These are phyloP conservation scores for Ectropis grisescens DNA, from an alignment of 1,140 invertebrate genomes.

Conservation along the genomic window DNA sequence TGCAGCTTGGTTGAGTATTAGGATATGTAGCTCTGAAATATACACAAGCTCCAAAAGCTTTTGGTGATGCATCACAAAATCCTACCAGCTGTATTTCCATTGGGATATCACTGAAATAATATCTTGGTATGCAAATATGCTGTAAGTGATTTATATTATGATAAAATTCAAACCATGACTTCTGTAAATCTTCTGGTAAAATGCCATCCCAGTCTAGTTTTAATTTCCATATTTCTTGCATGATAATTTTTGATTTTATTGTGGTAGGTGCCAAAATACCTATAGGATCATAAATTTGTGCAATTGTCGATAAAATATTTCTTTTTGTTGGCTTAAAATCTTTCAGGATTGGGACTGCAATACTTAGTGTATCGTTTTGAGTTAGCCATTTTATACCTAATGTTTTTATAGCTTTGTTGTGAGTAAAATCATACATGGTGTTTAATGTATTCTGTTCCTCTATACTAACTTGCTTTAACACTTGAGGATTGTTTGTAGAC, in stretches of 20 bases:
- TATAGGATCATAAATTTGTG: slow-evolving; percentile 32
- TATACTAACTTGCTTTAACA: not conserved
- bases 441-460: not conserved
- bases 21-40: slow-evolving; percentile 7
- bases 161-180: slow-evolving; percentile 14
- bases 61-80: slow-evolving; percentile 11
- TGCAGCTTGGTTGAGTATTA: slow-evolving; percentile 5
- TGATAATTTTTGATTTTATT: slow-evolving; percentile 35
- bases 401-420: slow-evolving; percentile 1
- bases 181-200: slow-evolving; percentile 15
- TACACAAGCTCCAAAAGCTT: slow-evolving; percentile 32
- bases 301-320: slow-evolving; percentile 26
- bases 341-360: slow-evolving; percentile 1
- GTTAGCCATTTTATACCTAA: slow-evolving; percentile 10
- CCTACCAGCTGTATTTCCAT: too few relatives aligned
- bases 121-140: too few relatives aligned
- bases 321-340: slow-evolving; percentile 16
- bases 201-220: slow-evolving; percentile 39
- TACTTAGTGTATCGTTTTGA: slow-evolving; percentile 2
- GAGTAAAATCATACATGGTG: slow-evolving; percentile 2
- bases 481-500: slow-evolving; percentile 17
- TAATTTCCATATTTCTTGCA: slow-evolving; percentile 40
- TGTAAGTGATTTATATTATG: slow-evolving; percentile 1
- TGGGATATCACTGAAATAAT: slow-evolving; percentile 11
- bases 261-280: slow-evolving; percentile 34